These are phyloP conservation scores for Callithrix jacchus DNA, from an alignment of 2,113 vertebrate species.

Conservation along the genomic window DNA sequence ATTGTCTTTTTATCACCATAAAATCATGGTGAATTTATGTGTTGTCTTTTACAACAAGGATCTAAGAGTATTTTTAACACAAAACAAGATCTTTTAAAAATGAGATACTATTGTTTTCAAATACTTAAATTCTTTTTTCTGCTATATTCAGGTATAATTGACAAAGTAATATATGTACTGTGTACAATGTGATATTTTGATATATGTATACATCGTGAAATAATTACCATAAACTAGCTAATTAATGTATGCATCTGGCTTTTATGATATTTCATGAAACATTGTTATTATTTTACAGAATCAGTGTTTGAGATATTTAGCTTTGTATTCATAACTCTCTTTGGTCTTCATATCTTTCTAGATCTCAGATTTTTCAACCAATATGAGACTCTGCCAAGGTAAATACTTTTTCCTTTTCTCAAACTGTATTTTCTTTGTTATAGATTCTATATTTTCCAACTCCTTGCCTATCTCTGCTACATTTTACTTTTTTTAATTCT, in stretches of 20 bases:
- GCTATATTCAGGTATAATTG: neutral
- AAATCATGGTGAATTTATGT: neutral
- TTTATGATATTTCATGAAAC: neutral
- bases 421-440: neutral
- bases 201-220: neutral
- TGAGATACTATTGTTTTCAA: neutral
- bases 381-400: neutral
- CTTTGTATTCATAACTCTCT: neutral
- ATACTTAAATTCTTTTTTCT: neutral
- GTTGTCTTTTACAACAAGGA: neutral
- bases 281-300: neutral
- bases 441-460: neutral
- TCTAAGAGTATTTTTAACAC: neutral
- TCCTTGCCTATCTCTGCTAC: neutral
- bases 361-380: neutral
- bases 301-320: neutral
- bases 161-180: neutral
- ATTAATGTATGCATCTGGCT: neutral
- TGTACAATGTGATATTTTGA: neutral
- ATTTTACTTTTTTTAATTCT: neutral
- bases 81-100: neutral
- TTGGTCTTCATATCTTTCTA: neutral
- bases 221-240: neutral
- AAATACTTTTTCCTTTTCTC: neutral
- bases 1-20: neutral